Evolutionary conservation across 2,888 invertebrate genomes (phyloP).

Genomic region (Pelosia muscerda): DNA sequence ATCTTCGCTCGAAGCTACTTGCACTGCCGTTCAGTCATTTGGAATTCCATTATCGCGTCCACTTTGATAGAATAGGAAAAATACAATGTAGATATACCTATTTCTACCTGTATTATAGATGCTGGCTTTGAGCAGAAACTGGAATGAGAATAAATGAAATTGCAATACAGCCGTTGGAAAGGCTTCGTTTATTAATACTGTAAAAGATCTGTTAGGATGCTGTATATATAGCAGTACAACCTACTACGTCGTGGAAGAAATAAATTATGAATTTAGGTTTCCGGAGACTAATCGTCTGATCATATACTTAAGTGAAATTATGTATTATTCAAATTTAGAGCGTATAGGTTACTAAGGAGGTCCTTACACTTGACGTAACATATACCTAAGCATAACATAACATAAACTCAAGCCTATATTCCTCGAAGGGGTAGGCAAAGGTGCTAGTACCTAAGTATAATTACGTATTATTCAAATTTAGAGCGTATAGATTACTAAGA

Average conservation of each 20-base stretch:
- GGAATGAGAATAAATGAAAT: conserved; percentile 4
- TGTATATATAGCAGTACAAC: background rate
- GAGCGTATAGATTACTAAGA: too few species aligned
- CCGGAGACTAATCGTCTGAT: too few species aligned
- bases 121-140: conserved; percentile 1
- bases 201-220: background rate
- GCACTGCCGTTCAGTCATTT: background rate
- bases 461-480: too few species aligned
- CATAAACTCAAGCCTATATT: too few species aligned
- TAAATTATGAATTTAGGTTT: too few species aligned
- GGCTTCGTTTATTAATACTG: background rate
- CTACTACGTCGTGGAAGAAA: background rate
- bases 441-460: too few species aligned
- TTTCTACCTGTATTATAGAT: background rate
- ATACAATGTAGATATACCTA: conserved; percentile 1
- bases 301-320: too few species aligned
- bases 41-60: background rate
- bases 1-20: conserved; percentile 1
- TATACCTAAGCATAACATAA: too few species aligned
- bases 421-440: too few species aligned
- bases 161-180: background rate
- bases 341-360: too few species aligned
- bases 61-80: background rate
- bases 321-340: too few species aligned
- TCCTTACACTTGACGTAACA: too few species aligned